Conservation (phyloP, 2,797 vertebrate species). For the Melanogrammus aeglefinus region DNA sequence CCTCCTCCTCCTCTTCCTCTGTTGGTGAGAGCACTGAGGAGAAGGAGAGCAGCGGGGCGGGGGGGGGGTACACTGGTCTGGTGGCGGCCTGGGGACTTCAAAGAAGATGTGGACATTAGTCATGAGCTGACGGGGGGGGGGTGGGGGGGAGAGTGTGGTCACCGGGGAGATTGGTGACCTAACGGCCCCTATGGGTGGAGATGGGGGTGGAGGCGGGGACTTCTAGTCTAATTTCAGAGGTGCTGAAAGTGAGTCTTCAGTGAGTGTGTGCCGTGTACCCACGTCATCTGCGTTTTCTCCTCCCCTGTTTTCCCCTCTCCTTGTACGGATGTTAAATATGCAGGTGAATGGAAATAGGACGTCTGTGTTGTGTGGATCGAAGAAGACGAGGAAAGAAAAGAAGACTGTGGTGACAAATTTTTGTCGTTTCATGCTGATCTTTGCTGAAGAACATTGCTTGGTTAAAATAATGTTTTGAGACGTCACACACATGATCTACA, state of each 20-base stretch:
- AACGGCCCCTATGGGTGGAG: slow-evolving; percentile 58
- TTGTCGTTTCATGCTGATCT: too few relatives aligned
- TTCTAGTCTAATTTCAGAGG: slow-evolving; percentile 65
- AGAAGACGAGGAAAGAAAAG: too few relatives aligned
- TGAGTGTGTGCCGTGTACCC: slow-evolving; percentile 44
- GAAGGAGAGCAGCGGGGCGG: slow-evolving; percentile 24
- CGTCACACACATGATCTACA: too few relatives aligned
- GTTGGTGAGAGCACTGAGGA: too few relatives aligned
- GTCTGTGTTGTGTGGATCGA: too few relatives aligned
- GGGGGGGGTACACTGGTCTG: slow-evolving; percentile 30
- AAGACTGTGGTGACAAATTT: too few relatives aligned
- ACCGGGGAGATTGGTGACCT: slow-evolving; percentile 55
- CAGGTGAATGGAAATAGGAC: too few relatives aligned
- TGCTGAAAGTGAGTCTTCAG: slow-evolving; percentile 66
- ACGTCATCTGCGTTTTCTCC: slow-evolving; percentile 40
- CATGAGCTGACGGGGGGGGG: slow-evolving; percentile 58
- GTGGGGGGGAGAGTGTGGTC: slow-evolving; percentile 62
- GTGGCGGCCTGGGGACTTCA: slow-evolving; percentile 60
- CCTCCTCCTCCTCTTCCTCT: too few relatives aligned
- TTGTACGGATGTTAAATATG: too few relatives aligned
- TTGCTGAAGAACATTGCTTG: too few relatives aligned
- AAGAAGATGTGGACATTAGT: slow-evolving; percentile 50
- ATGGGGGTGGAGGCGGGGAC: slow-evolving; percentile 26
- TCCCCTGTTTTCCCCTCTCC: background rate
- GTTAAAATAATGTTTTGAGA: too few relatives aligned